Evolutionary conservation across 1,140 invertebrate species (phyloP).

Genomic region (Sitophilus oryzae): DNA sequence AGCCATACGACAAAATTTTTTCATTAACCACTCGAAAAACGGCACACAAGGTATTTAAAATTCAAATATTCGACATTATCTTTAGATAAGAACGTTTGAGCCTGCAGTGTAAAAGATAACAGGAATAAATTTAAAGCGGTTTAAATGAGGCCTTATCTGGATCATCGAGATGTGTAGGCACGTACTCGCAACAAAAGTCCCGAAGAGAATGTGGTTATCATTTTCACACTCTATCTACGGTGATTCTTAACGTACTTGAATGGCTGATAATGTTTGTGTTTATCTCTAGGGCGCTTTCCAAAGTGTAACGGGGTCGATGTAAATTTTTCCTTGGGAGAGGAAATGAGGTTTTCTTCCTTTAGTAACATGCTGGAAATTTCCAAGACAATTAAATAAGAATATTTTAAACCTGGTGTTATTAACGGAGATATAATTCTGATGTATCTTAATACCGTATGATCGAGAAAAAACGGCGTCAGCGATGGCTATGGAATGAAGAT

Average conservation of each 20-base stretch:
- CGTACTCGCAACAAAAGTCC: constrained; percentile 13
- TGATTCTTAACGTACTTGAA: not conserved
- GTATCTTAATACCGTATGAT: too few relatives aligned
- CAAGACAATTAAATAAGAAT: not conserved
- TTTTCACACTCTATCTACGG: not conserved
- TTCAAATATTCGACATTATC: constrained; percentile 30
- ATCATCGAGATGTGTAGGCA: constrained; percentile 20
- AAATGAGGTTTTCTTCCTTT: constrained; percentile 1
- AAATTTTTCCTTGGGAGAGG: not conserved
- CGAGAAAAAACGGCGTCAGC: too few relatives aligned
- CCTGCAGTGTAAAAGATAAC: constrained; percentile 19
- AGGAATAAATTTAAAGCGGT: not conserved
- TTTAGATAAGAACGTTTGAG: constrained; percentile 19
- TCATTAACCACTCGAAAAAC: too few relatives aligned
- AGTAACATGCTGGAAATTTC: not conserved
- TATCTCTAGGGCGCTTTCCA: not conserved
- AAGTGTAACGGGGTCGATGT: not conserved
- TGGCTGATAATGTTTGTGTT: not conserved
- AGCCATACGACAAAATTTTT: not conserved
- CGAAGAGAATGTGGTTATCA: not conserved
- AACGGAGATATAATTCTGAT: too few relatives aligned
- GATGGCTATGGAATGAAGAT: too few relatives aligned
- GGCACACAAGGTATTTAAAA: constrained; percentile 24
- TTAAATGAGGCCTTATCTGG: constrained; percentile 4
- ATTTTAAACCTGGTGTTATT: too few relatives aligned